These are phyloP conservation scores for Eilema griseolum DNA, from an alignment of 2,888 invertebrate species.

Conservation along the genomic window DNA sequence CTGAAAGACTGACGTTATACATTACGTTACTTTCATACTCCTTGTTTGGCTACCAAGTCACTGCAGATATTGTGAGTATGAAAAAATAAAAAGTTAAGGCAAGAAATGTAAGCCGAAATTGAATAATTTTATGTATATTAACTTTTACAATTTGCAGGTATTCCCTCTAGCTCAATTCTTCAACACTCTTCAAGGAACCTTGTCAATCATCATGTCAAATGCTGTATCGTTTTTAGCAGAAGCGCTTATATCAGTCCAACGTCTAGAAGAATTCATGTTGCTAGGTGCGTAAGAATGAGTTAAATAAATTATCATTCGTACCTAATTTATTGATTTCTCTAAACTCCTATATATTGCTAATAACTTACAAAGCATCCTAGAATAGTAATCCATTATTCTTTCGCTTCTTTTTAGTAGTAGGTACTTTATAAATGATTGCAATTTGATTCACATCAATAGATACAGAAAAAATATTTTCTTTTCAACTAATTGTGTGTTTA, in stretches of 20 bases:
- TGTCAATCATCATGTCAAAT: slow-evolving; percentile 88
- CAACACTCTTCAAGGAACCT: slow-evolving; percentile 88
- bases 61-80: slow-evolving; percentile 85
- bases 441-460: not conserved
- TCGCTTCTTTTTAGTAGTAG: no score
- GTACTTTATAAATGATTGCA: no score
- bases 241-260: slow-evolving; percentile 87
- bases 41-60: slow-evolving; percentile 88
- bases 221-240: slow-evolving; percentile 88
- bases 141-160: slow-evolving; percentile 79
- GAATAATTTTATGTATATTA: not conserved
- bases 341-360: no score
- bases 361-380: no score
- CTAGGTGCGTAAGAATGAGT: slow-evolving; percentile 76
- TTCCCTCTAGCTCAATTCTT: slow-evolving; percentile 89
- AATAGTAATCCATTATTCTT: no score
- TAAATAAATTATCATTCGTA: slow-evolving; percentile 39
- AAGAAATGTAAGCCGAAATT: not conserved
- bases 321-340: not conserved
- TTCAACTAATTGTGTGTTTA: not conserved
- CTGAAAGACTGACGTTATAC: slow-evolving; percentile 94
- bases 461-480: not conserved
- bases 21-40: slow-evolving; percentile 93
- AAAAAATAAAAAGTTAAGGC: not conserved
- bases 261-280: slow-evolving; percentile 88